These are phyloP conservation scores for Poeciliopsis turrubarensis DNA, from an alignment of 2,113 vertebrate genomes.

Conservation along the genomic window DNA sequence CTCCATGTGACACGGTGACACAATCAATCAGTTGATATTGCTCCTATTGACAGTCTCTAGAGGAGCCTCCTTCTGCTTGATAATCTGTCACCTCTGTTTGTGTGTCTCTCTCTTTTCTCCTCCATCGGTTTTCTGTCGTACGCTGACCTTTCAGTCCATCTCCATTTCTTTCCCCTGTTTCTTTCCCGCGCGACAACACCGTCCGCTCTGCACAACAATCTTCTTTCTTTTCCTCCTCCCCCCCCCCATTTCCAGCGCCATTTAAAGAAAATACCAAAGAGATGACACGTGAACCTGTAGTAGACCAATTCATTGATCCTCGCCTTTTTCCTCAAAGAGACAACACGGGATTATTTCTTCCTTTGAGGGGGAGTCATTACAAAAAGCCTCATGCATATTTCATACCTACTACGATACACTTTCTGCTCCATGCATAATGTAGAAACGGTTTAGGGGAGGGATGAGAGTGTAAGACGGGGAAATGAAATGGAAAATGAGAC, in stretches of 20 bases:
- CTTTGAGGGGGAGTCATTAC: slow-evolving; percentile 30
- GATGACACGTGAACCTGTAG: slow-evolving; percentile 6
- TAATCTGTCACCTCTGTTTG: slow-evolving; percentile 50
- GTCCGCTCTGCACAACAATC: slow-evolving; percentile 4
- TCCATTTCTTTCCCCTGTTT: slow-evolving; percentile 29
- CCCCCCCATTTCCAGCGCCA: slow-evolving; percentile 18
- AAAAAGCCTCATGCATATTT: slow-evolving; percentile 74
- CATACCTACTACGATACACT: slow-evolving; percentile 71
- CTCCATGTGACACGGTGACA: slow-evolving; percentile 66
- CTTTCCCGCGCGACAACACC: slow-evolving; percentile 12
- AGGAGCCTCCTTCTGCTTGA: slow-evolving; percentile 67
- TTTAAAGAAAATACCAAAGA: slow-evolving; percentile 38
- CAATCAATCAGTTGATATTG: slow-evolving; percentile 81
- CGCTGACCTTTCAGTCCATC: slow-evolving; percentile 42
- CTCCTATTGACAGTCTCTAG: slow-evolving; percentile 75
- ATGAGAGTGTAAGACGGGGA: slow-evolving; percentile 45
- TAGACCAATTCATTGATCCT: slow-evolving; percentile 55
- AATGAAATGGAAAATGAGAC: slow-evolving; percentile 69
- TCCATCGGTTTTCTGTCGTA: slow-evolving; percentile 14
- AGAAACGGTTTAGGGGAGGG: slow-evolving; percentile 67
- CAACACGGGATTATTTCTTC: slow-evolving; percentile 62
- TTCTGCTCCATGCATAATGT: slow-evolving; percentile 76
- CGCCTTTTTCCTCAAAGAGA: slow-evolving; percentile 59
- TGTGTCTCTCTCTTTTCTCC: neutral
- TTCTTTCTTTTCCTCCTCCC: slow-evolving; percentile 2